Base-by-base conservation (phyloP, 2,888 invertebrate species). In the Exephanes ischioxanthus region DNA sequence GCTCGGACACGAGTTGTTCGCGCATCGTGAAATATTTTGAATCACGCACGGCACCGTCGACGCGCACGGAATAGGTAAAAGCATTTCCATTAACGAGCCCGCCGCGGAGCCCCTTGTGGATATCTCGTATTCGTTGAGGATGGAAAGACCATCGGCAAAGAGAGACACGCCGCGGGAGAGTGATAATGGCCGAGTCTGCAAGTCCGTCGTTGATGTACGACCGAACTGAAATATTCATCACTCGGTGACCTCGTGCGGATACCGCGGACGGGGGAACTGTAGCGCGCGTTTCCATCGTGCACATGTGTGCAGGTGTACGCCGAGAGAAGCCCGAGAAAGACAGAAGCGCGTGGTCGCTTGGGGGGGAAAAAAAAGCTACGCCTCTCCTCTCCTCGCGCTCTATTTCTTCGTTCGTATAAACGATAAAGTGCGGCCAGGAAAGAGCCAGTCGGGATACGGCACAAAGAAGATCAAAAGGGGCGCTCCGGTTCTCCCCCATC, bases 141-240 rank as follows among this genome's bases (percentile, higher is more conserved):
- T 16, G 7, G 30, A 33, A 63, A 16, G 16, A 73, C 67, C 51
- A 84, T 76, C 76, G 76, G 67, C 55, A 70, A 55, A 19, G 53
- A 19, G 53, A 37, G n/a, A 78, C 53, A 71, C 41, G 63, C 45
- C 66, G 30, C 66, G 14, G 16, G 45, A 63, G 63, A 81, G 68
- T 78, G 77, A 77, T 70, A 81, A 81, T 81, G 82, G 75, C 73
- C 71, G 75, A 85, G 82, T 75, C 72, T 48, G 71, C 55, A 70
- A 75, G 82, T 71, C 70, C 48, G 58, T 67, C 82, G 48, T 79
- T 85, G 85, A 85, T 85, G 85, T 76, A 85, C 71, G 85, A 79
- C 67, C 85, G 51, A 82, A 79, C 75, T 85, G 85, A 85, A 85
- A 82, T 85, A 85, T 85, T 85, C 82, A 85, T 85, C 85, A 85